Conservation (phyloP, 2,797 vertebrate genomes). For the Macropodus opercularis region DNA sequence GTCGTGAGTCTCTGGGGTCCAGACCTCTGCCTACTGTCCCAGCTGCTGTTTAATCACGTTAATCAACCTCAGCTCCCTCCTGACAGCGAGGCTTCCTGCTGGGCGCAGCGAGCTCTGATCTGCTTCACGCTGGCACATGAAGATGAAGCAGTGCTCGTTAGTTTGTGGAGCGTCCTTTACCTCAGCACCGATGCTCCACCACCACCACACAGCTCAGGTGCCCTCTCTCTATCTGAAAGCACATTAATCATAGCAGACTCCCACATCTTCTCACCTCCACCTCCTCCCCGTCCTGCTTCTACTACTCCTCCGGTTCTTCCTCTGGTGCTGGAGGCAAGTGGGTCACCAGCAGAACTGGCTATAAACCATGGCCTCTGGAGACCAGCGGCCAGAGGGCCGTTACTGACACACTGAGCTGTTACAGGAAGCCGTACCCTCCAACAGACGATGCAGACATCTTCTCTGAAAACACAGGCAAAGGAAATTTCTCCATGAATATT, state of each 20-base stretch:
- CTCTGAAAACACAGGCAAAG: neutral
- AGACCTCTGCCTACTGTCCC: neutral
- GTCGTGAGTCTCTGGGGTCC: neutral
- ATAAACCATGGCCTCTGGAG: too few relatives aligned
- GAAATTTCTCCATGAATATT: conserved; percentile 29
- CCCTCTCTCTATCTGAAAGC: conserved; percentile 56
- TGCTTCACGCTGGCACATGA: conserved; percentile 10
- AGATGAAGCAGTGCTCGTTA: conserved; percentile 6
- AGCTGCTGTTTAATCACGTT: conserved; percentile 1
- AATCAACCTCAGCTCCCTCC: neutral
- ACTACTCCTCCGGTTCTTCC: conserved; percentile 55
- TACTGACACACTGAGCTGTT: neutral
- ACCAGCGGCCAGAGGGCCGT: neutral
- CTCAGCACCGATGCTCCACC: conserved; percentile 3
- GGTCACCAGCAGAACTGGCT: conserved; percentile 66
- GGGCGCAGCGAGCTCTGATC: too few relatives aligned
- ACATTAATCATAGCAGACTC: conserved; percentile 70
- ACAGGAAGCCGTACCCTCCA: neutral
- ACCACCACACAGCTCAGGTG: conserved; percentile 25
- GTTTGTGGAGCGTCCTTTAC: conserved; percentile 15
- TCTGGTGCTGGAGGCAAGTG: conserved; percentile 59
- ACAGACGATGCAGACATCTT: neutral
- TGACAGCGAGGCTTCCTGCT: too few relatives aligned
- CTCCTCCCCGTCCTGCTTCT: conserved; percentile 48
- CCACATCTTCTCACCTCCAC: conserved; percentile 65